Base-by-base conservation (phyloP, 2,888 invertebrate genomes). In the Pharmacophagus antenor region DNA sequence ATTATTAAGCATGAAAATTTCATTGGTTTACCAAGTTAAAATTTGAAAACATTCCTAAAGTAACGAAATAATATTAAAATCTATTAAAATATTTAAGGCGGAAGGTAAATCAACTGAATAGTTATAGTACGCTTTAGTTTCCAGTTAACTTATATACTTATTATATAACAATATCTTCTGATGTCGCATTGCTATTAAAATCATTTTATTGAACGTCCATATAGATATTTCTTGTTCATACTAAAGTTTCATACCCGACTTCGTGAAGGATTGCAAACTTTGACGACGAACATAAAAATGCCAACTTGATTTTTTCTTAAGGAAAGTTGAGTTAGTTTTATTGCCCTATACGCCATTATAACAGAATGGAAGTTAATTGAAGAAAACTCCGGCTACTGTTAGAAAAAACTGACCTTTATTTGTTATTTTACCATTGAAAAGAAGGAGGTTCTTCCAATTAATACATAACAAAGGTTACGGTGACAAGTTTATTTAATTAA, bases 271-370 rank as follows among this genome's bases (percentile, higher is more conserved):
- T n/a, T 15, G 5, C n/a, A 4, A 37, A 37, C 4, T 37, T 37
- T n/a, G 37, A 37, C 37, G 37, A 37, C 37, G 37, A 37, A 37
- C 37, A 37, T 37, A 37, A 37, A 37, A 37, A 37, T 37, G 37
- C 2, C 37, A 37, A 37, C 4, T 37, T 37, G n/a, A 37, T 37
- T 37, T 12, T 31, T 37, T 37, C n/a, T 37, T n/a, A 37, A 37
- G 37, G 5, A 37, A 37, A 15, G 15, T 37, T 15, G 5, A 8
- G 31, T 31, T 12, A 6, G n/a, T 37, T n/a, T 4, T n/a, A 37
- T 37, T 37, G 3, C 12, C 15, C 31, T 10, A 15, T 37, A n/a
- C 37, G 37, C 37, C n/a, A 5, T n/a, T n/a, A 37, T 37, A 37
- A 37, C n/a, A n/a, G 37, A 37, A 37, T 37, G n/a, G n/a, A 15